Evolutionary conservation across 2,797 vertebrate genomes (phyloP), one percentile per base, ranked within the genome.

Genomic region (Ctenochaetus hawaiiensis): DNA sequence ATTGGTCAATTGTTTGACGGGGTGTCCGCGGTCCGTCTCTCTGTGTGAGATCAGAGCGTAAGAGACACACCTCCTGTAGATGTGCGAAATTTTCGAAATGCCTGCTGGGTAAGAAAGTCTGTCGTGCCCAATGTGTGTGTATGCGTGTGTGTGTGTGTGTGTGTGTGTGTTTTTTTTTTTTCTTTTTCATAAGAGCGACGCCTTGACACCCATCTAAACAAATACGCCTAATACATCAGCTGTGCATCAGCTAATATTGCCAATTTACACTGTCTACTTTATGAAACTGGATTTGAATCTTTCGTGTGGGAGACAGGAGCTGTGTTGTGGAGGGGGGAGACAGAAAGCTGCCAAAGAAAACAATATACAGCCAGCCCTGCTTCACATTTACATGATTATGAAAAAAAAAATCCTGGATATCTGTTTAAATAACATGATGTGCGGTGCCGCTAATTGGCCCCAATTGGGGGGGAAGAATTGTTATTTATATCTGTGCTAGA

Each of bases 1-100:
- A 10, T 58, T 17, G n/a, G 44, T 57, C 16, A 18, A 63, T 62
- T 48, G 67, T 64, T 70, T 68, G 62, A 23, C 54, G 56, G 26
- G 1, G 34, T 43, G 20, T 41, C 39, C 39, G 39, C 39, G 39
- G 39, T 41, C 11, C 11, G 39, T 41, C 8, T 41, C 8, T 41
- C 39, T 12, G 11, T 72, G 75, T 72, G 68, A 77, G 73, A 76
- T 74, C 76, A 72, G 8, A 72, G 73, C 41, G 74, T 66, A 68
- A 14, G 52, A 89, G 87, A 92, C 87, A 89, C 93, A 92, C 93
- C 92, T 91, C 92, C 92, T 62, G 60, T 82, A 81, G 91, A 87
- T 86, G 83, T 89, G 87, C 87, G 87, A 89, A 83, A 84, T 81
- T 67, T 58, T 84, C 88, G 86, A 93, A 93, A 89, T 88, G 91